phyloP scores from a whole-genome alignment of 2,797 vertebrate genomes.

The Pangasius djambal region DNA sequence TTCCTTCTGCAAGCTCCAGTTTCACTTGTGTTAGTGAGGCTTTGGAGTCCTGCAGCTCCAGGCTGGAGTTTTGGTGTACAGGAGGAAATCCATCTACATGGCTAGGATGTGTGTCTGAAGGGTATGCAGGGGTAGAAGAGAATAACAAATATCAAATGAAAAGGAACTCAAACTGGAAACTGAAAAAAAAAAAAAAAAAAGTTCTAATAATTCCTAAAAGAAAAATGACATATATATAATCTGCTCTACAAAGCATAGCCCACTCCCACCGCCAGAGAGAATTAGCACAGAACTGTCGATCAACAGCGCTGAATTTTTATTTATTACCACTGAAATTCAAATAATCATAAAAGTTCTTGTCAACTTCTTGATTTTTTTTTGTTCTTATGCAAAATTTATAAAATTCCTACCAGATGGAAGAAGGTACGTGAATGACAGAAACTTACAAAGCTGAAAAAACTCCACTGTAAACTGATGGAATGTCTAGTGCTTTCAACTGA shows the following conservation, averaged over 20 bases:
- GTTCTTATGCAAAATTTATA: not conserved
- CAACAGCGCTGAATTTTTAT: not conserved
- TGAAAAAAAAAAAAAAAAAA: not conserved
- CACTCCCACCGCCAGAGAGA: not conserved
- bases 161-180: not conserved
- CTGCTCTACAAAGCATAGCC: not conserved
- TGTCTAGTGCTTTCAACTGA: not conserved
- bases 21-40: conserved; percentile 17
- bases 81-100: not conserved
- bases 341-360: not conserved
- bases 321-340: not conserved
- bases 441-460: not conserved
- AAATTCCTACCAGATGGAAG: not conserved
- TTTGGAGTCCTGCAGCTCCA: conserved; percentile 6
- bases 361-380: not conserved
- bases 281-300: not conserved
- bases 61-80: conserved; percentile 17
- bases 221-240: not conserved
- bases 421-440: no score
- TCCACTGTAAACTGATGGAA: not conserved
- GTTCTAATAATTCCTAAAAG: not conserved
- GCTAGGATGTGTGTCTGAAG: conserved; percentile 21
- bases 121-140: not conserved
- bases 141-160: conserved; percentile 31
- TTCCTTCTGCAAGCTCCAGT: not conserved